phyloP scores from a whole-genome alignment of 2,888 invertebrate genomes.

The Pandemis corylana region DNA sequence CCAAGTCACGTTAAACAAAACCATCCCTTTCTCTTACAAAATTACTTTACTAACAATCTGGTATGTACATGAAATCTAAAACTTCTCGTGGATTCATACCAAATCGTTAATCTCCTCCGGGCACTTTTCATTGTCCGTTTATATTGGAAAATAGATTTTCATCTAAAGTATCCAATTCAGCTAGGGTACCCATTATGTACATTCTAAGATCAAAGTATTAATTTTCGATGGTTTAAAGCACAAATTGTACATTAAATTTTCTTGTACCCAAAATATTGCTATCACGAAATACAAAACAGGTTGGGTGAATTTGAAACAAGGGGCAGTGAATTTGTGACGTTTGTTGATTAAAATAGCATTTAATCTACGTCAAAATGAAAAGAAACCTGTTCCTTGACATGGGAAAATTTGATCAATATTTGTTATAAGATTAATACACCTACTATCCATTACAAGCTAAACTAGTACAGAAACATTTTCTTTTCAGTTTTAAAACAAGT shows the following conservation, averaged over 20 bases:
- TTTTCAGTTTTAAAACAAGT: too few relatives aligned
- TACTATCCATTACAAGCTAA: too few relatives aligned
- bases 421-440: too few relatives aligned
- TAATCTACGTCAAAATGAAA: slow-evolving; percentile 22
- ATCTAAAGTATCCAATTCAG: slow-evolving; percentile 12
- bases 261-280: neutral
- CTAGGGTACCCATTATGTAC: slow-evolving; percentile 18
- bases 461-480: too few relatives aligned
- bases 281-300: neutral
- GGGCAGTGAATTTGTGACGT: neutral
- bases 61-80: slow-evolving; percentile 1
- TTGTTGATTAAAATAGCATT: neutral
- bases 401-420: too few relatives aligned
- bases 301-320: neutral
- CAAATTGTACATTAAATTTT: neutral
- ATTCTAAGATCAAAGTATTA: slow-evolving; percentile 23
- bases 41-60: neutral
- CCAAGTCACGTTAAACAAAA: neutral
- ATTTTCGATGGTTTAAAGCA: slow-evolving; percentile 9
- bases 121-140: slow-evolving; percentile 24
- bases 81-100: slow-evolving; percentile 9
- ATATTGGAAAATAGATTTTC: slow-evolving; percentile 30
- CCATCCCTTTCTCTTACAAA: neutral
- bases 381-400: slow-evolving; percentile 5
- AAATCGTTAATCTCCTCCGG: slow-evolving; percentile 6